Evolutionary conservation across 1,140 invertebrate genomes (phyloP).

Genomic region (Grapholita molesta): DNA sequence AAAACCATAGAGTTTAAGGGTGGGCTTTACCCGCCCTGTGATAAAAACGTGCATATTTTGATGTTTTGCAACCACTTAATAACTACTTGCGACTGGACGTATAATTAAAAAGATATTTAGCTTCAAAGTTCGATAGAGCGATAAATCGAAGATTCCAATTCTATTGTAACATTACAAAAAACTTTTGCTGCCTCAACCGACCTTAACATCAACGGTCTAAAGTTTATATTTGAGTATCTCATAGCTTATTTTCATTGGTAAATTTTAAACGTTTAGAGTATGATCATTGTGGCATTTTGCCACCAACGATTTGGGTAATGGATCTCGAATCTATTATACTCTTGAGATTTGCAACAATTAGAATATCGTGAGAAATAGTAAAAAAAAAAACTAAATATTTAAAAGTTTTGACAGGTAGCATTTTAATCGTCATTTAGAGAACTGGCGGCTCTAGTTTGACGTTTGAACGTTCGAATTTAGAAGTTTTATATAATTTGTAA

Average conservation of each 20-base stretch:
- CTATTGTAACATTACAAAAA: not conserved
- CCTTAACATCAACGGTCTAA: not conserved
- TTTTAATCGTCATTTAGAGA: not conserved
- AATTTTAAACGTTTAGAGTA: not conserved
- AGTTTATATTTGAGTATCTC: not conserved
- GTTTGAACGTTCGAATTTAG: too few species aligned
- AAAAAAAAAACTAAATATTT: not conserved
- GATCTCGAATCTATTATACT: not conserved
- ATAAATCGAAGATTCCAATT: slow-evolving; percentile 44
- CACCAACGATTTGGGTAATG: slow-evolving; percentile 13
- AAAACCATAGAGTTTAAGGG: slow-evolving; percentile 43
- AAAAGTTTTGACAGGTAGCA: not conserved
- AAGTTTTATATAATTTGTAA: too few species aligned
- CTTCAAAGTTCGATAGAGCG: slow-evolving; percentile 47
- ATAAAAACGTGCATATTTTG: slow-evolving; percentile 47
- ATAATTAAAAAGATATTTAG: slow-evolving; percentile 65
- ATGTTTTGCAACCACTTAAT: slow-evolving; percentile 64
- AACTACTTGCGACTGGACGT: slow-evolving; percentile 35
- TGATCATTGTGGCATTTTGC: slow-evolving; percentile 10
- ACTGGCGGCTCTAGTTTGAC: too few species aligned
- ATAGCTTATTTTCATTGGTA: not conserved
- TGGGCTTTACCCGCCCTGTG: slow-evolving; percentile 29
- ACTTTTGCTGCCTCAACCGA: slow-evolving; percentile 27
- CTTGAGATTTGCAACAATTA: not conserved
- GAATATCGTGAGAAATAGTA: slow-evolving; percentile 2